A percentile compares a stretch with the other conserved stretches of the same genome.
Evolutionary conservation across 1,140 invertebrate species (phyloP).

Genomic region (Nymphalis io): DNA sequence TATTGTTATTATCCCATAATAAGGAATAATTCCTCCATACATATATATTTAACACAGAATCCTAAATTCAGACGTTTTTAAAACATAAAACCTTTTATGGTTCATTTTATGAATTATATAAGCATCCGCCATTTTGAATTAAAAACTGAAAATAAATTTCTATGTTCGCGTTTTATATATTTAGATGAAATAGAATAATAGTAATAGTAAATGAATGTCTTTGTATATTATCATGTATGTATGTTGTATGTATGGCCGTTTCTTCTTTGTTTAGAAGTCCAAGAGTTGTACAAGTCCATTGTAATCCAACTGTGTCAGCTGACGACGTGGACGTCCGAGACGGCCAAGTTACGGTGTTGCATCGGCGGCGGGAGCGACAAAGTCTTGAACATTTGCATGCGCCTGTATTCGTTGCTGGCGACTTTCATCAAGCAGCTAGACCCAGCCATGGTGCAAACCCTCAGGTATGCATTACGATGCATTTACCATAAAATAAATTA

Average conservation of each 20-base stretch:
- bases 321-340: slow-evolving; percentile 32
- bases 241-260: no score
- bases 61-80: no score
- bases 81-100: not conserved
- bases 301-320: slow-evolving; percentile 55
- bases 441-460: slow-evolving; percentile 17
- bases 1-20: no score
- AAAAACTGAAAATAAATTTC: no score
- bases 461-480: not conserved
- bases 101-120: not conserved
- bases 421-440: slow-evolving; percentile 45
- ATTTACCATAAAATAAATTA: no score
- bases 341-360: slow-evolving; percentile 43
- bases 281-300: slow-evolving; percentile 50
- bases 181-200: no score
- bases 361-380: slow-evolving; percentile 49
- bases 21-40: no score
- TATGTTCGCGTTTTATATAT: no score
- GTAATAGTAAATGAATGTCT: no score
- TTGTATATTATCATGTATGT: no score
- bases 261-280: slow-evolving; percentile 45
- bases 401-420: slow-evolving; percentile 52
- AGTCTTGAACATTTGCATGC: slow-evolving; percentile 41
- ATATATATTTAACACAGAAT: no score
- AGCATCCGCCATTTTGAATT: no score